These are phyloP conservation scores for Sthenelais limicola DNA, from an alignment of 2,888 invertebrate genomes.

Conservation along the genomic window DNA sequence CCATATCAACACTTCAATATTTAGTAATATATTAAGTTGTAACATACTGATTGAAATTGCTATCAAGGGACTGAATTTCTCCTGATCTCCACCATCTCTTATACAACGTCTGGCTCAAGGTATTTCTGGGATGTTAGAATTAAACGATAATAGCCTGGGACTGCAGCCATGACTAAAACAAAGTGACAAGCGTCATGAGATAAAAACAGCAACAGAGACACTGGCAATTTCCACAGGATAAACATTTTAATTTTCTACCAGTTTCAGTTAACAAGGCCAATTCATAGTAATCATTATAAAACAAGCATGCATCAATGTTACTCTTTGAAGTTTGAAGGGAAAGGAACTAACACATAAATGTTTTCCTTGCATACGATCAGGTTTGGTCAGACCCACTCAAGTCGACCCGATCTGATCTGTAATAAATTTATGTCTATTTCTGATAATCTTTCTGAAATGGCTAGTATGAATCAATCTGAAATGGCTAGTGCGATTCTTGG, in stretches of 20 bases:
- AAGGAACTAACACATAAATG: slow-evolving; percentile 7
- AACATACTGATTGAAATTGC: slow-evolving; percentile 6
- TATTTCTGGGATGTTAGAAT: no score
- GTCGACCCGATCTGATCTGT: background rate
- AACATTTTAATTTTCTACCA: slow-evolving; percentile 38
- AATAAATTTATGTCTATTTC: slow-evolving; percentile 12
- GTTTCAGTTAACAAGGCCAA: slow-evolving; percentile 37
- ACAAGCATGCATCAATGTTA: slow-evolving; percentile 40
- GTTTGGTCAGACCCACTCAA: slow-evolving; percentile 10
- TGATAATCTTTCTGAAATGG: no score
- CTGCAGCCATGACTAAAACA: no score
- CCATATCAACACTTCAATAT: slow-evolving; percentile 9
- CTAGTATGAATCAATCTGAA: slow-evolving; percentile 20
- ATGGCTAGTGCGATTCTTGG: slow-evolving; percentile 10
- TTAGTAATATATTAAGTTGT: slow-evolving; percentile 13
- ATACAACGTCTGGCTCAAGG: no score
- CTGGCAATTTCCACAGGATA: slow-evolving; percentile 32
- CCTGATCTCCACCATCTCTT: slow-evolving; percentile 8
- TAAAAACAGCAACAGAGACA: slow-evolving; percentile 34
- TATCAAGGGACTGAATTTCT: slow-evolving; percentile 23
- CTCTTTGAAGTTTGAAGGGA: slow-evolving; percentile 14
- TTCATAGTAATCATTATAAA: slow-evolving; percentile 19
- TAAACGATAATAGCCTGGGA: no score
- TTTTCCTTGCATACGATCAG: slow-evolving; percentile 18
- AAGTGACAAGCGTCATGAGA: no score